These are phyloP conservation scores for Eidolon dupreanum DNA, from an alignment of 2,797 vertebrate species.

Conservation along the genomic window DNA sequence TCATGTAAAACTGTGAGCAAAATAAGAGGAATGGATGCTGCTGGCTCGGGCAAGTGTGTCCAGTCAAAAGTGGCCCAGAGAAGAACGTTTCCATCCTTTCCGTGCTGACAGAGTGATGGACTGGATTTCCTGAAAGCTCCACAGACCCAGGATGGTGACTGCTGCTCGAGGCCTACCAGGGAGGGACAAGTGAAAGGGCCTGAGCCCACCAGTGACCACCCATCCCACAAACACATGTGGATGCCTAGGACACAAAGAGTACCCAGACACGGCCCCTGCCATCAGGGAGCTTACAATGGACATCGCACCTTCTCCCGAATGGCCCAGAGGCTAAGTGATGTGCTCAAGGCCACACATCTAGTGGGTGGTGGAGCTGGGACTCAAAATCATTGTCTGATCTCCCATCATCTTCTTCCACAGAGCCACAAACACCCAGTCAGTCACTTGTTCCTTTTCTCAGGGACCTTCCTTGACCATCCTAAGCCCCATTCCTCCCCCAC, in stretches of 20 bases:
- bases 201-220: neutral
- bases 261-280: neutral
- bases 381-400: neutral
- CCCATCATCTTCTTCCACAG: neutral
- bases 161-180: neutral
- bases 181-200: neutral
- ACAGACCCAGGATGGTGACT: too few relatives aligned
- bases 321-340: neutral
- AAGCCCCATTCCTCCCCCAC: accelerated
- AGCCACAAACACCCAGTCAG: neutral
- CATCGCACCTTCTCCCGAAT: neutral
- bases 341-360: neutral
- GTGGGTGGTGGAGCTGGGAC: neutral
- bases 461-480: neutral
- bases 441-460: neutral
- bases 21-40: neutral
- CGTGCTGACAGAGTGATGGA: neutral
- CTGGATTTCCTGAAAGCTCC: neutral
- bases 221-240: neutral
- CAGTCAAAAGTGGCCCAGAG: neutral
- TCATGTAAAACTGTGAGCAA: neutral
- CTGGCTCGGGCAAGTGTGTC: neutral
- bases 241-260: neutral
- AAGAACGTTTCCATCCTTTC: neutral
- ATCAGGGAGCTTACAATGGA: neutral